A percentile compares a stretch with the other conserved stretches of the same genome.
Conservation (phyloP, 2,113 vertebrate species). For the Ploceus nigricollis region DNA sequence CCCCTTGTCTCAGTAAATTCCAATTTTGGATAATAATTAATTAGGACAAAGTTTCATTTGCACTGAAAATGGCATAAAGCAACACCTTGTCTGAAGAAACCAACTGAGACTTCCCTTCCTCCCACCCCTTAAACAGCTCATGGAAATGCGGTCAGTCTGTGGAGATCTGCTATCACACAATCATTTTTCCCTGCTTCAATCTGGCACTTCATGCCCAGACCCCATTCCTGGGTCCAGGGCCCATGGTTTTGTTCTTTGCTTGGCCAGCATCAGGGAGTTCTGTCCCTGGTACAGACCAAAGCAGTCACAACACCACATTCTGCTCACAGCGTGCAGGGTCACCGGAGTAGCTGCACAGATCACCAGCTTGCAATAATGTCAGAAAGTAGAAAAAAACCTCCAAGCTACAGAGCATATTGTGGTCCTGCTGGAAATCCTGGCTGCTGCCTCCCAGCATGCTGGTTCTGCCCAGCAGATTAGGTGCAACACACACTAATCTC, state of each 20-base stretch:
- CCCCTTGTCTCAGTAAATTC: not conserved
- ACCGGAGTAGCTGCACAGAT: not conserved
- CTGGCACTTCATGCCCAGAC: not conserved
- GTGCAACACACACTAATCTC: not conserved
- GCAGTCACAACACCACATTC: fast-evolving
- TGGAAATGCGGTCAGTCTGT: not conserved
- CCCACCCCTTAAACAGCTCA: not conserved
- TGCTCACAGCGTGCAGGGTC: not conserved
- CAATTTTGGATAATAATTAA: not conserved
- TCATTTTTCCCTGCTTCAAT: not conserved
- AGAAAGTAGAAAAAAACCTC: not conserved
- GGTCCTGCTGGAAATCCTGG: not conserved
- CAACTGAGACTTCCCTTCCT: not conserved
- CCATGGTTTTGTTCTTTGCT: not conserved
- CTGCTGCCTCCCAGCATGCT: not conserved
- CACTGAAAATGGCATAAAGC: not conserved
- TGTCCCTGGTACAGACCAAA: not conserved
- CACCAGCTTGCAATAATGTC: not conserved
- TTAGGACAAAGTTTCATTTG: not conserved
- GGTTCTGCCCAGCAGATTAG: not conserved
- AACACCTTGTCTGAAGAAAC: not conserved
- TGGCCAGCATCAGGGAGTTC: fast-evolving
- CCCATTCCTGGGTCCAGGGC: not conserved
- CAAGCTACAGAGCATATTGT: not conserved
- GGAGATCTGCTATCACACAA: not conserved